Evolutionary conservation across 2,797 vertebrate genomes (phyloP).

Genomic region (Cossypha heuglini): DNA sequence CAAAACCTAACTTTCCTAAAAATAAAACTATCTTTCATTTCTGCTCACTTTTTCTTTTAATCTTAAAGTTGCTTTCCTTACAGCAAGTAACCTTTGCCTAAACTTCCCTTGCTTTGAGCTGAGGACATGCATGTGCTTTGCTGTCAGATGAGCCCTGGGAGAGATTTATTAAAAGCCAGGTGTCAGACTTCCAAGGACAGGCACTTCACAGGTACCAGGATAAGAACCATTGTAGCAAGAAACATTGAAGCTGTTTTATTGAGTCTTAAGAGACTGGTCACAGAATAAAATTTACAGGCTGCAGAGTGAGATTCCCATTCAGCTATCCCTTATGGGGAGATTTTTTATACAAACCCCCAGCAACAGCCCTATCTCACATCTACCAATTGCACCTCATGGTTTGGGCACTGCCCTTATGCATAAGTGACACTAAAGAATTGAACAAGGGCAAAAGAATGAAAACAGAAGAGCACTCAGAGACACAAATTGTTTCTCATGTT

Average conservation of each 20-base stretch:
- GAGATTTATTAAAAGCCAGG: not conserved
- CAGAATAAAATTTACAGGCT: not conserved
- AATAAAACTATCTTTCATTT: not conserved
- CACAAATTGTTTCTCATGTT: not conserved
- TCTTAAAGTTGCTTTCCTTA: not conserved
- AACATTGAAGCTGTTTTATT: not conserved
- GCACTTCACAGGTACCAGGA: not conserved
- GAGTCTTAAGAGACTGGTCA: not conserved
- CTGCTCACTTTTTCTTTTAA: not conserved
- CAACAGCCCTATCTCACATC: not conserved
- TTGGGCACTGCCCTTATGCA: not conserved
- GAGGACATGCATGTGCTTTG: accelerated
- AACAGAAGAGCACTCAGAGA: not conserved
- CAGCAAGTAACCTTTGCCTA: not conserved
- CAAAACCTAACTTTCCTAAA: not conserved
- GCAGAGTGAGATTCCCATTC: not conserved
- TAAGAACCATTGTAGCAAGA: not conserved
- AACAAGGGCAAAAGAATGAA: not conserved
- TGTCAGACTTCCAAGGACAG: not conserved
- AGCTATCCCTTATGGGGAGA: not conserved
- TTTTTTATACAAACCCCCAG: not conserved
- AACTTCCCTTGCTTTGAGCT: not conserved
- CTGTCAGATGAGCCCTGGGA: not conserved
- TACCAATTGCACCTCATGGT: not conserved
- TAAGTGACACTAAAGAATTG: not conserved